phyloP scores from a whole-genome alignment of 2,888 invertebrate genomes.

The Leucozona laternaria region DNA sequence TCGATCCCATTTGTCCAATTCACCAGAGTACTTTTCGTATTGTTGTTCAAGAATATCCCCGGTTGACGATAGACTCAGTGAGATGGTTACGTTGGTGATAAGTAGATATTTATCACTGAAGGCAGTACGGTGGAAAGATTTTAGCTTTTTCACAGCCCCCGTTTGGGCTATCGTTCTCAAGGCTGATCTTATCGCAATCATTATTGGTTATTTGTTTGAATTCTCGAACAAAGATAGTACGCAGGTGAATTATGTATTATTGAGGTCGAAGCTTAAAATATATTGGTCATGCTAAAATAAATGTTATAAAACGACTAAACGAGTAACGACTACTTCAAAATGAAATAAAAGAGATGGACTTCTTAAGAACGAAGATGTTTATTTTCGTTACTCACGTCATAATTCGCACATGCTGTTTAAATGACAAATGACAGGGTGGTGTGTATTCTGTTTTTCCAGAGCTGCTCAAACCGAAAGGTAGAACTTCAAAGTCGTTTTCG shows the following conservation, averaged over 20 bases:
- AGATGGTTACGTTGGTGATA: constrained; percentile 91
- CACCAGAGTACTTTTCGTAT: constrained; percentile 87
- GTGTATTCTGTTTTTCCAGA: too few relatives aligned
- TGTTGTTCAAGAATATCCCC: constrained; percentile 93
- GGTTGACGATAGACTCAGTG: constrained; percentile 89
- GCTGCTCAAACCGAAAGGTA: too few relatives aligned
- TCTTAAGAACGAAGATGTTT: constrained; percentile 34
- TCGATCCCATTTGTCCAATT: constrained; percentile 86
- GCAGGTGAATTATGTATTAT: constrained; percentile 18
- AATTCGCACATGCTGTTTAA: constrained; percentile 12
- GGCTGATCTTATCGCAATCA: constrained; percentile 56
- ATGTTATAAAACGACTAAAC: constrained; percentile 52
- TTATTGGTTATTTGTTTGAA: constrained; percentile 6
- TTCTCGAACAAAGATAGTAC: neutral
- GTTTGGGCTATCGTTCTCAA: constrained; percentile 45
- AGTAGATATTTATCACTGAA: constrained; percentile 88
- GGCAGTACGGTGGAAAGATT: constrained; percentile 82
- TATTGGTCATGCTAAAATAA: constrained; percentile 41
- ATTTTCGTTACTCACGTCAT: constrained; percentile 22
- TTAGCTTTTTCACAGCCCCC: constrained; percentile 74
- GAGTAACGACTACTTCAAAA: neutral
- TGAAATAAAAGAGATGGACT: constrained; percentile 20
- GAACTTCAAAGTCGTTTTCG: too few relatives aligned
- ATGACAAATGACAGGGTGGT: constrained; percentile 16
- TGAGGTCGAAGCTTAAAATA: neutral